Evolutionary conservation across 2,888 invertebrate genomes (phyloP).

Genomic region (Bombylius discolor): DNA sequence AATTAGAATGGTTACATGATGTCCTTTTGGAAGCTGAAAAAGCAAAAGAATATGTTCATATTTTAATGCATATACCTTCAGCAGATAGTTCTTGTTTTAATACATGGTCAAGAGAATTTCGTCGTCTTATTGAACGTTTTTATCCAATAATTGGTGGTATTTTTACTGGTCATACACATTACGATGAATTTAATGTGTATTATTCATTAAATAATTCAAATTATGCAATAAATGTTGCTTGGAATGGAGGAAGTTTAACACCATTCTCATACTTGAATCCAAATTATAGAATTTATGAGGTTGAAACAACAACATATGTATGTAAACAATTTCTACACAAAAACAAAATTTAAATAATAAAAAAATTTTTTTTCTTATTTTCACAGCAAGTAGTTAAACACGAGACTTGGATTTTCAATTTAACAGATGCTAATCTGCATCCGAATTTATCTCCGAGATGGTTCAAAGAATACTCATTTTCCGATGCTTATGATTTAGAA

Average conservation of each 20-base stretch:
- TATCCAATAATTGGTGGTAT: constrained; percentile 60
- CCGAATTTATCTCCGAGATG: constrained; percentile 49
- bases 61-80: constrained; percentile 71
- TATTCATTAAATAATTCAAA: constrained; percentile 38
- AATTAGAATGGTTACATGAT: constrained; percentile 68
- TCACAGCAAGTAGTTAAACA: constrained; percentile 50
- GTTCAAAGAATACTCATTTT: constrained; percentile 64
- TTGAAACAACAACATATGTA: constrained; percentile 48
- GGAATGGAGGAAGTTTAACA: constrained; percentile 75
- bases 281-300: constrained; percentile 61
- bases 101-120: constrained; percentile 60
- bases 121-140: constrained; percentile 56
- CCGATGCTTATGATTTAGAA: constrained; percentile 46
- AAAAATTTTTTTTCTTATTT: neutral
- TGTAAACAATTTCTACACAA: constrained; percentile 24
- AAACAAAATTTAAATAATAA: neutral
- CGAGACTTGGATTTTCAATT: constrained; percentile 59
- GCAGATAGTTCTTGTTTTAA: constrained; percentile 52
- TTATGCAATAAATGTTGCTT: constrained; percentile 51
- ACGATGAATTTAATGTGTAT: constrained; percentile 59
- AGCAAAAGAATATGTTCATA: constrained; percentile 63
- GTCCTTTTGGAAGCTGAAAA: constrained; percentile 60
- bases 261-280: constrained; percentile 61
- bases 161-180: constrained; percentile 73
- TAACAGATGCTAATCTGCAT: constrained; percentile 56